These are phyloP conservation scores for Netelia inedita DNA, from an alignment of 2,888 invertebrate genomes.

Conservation along the genomic window DNA sequence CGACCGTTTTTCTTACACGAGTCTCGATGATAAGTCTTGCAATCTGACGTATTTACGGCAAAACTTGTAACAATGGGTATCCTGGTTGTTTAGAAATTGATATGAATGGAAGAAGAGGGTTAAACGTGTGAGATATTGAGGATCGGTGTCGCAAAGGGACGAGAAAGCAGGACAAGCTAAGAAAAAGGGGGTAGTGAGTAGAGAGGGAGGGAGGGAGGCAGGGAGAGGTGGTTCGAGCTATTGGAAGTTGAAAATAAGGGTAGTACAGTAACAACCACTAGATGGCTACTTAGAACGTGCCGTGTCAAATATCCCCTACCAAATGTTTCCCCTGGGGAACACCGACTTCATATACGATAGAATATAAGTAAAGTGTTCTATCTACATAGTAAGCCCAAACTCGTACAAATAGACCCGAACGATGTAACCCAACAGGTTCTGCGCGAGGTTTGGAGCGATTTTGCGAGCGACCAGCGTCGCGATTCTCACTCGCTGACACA, in stretches of 20 bases:
- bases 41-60: constrained; percentile 16
- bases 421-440: constrained; percentile 76
- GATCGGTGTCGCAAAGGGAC: constrained; percentile 19
- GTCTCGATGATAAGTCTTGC: not conserved
- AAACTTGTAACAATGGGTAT: constrained; percentile 3
- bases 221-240: constrained; percentile 67
- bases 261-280: constrained; percentile 71
- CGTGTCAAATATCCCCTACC: constrained; percentile 76
- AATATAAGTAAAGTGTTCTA: constrained; percentile 61
- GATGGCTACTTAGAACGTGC: constrained; percentile 82
- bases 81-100: not conserved
- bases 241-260: constrained; percentile 34
- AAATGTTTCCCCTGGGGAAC: constrained; percentile 34
- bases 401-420: constrained; percentile 71
- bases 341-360: constrained; percentile 57
- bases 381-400: constrained; percentile 75
- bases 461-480: constrained; percentile 63
- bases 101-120: not conserved
- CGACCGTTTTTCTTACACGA: too few relatives aligned
- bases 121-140: constrained; percentile 41
- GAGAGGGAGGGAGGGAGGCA: constrained; percentile 67
- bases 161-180: not conserved
- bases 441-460: constrained; percentile 72
- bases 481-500: constrained; percentile 9
- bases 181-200: not conserved